Evolutionary conservation across 2,113 vertebrate genomes (phyloP), one percentile per base, ranked within the genome.

Genomic region (Amazona vittata): DNA sequence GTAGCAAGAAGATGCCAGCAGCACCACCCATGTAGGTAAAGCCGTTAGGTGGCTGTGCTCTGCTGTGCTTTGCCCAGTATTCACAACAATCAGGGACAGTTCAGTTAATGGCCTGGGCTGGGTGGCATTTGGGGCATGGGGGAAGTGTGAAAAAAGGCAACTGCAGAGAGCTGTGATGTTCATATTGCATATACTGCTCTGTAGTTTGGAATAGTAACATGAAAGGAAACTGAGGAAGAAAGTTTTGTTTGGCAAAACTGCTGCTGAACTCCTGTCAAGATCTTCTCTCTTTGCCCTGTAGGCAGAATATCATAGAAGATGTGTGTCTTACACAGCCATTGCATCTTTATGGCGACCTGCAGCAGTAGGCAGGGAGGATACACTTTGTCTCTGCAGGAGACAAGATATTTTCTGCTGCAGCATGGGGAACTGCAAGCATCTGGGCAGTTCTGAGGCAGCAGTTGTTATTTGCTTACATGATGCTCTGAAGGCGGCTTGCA

Each of bases 281-380:
- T 64, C 24, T 62, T 64, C 44, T 71, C 68, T 75, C 21, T 52
- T 53, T 78, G 53, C 26, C 41, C 18, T 50, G 31, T 26, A 74
- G 22, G 81, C 33, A 75, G 41, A 47, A 20, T 41, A 18, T 2
- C 5, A 28, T n/a, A 26, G 37, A 67, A 90, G 39, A 16, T 20
- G 41, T 41, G n/a, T 12, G 8, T 41, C 33, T 78, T 57, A 46
- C 7, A 20, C 0, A 2, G 60, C 43, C 2, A 0, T 11, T 59
- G 47, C n/a, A 39, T 20, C 41, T 53, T 59, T 70, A 35, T 6
- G 24, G 62, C 21, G 19, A 68, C 22, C 67, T 19, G 24, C 1
- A 1, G 31, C 19, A 39, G 50, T 3, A 53, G 20, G 50, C 39
- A 60, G 62, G 76, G 41, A 39, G 33, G 39, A 9, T 43, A 15